Base-by-base conservation (phyloP, 1,140 invertebrate genomes). In the Pseudomyrmex cubaensis region DNA sequence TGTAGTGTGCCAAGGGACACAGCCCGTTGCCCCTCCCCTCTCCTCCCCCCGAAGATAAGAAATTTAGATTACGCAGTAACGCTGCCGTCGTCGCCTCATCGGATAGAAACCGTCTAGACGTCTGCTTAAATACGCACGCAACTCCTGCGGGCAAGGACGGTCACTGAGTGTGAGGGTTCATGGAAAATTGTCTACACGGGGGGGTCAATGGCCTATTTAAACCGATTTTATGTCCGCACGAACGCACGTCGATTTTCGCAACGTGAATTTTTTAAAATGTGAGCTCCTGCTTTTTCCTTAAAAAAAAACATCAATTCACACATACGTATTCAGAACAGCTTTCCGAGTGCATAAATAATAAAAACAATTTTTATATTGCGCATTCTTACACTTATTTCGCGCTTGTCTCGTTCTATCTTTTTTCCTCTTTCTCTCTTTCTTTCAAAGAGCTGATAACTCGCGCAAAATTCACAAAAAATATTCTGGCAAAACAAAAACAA, bases 21-120 rank as follows among this genome's bases (percentile, higher is more conserved):
- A 4, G 15, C 17, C 54, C 15, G 54, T 46, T 72, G 52, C 48
- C n/a, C 35, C 5, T 35, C 15, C 15, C 22, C 2, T 2, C 22
- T 25, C 2, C 25, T 25, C 13, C 35, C 35, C 0, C 17, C 13
- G 62, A 61, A 80, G 86, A 87, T 87, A 87, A 87, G 86, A 61
- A 87, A 75, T 84, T 75, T 84, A 52, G 63, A 83, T 87, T 70
- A 44, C 52, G 35, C 48, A 17, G n/a, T 50, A 80, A 69, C 57
- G 48, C 66, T 17, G 57, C 35, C 20, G 57, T 50, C 70, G 73
- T 52, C 56, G 66, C 84, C 64, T 75, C 67, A 61, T 62, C 64
- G 83, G 83, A 89, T 85, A 75, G 80, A 73, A 89, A 61, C 75
- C 62, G 89, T 90, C 89, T 90, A 90, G 89, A 90, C 89, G 88